Evolutionary conservation across 2,888 invertebrate species (phyloP).

Genomic region (Parnassius smintheus): DNA sequence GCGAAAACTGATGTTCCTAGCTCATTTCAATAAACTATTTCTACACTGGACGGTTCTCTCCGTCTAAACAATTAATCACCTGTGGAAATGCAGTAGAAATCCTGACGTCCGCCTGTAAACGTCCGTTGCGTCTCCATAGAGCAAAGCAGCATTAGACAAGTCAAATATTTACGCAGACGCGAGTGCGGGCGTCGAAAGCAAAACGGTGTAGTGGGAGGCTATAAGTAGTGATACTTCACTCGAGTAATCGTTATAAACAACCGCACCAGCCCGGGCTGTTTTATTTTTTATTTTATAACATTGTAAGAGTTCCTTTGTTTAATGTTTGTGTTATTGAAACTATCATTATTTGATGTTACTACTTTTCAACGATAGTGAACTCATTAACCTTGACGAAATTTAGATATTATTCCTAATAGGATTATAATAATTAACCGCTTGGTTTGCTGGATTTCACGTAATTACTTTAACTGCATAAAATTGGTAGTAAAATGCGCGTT

Average conservation of each 20-base stretch:
- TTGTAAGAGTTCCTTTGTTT: constrained; percentile 16
- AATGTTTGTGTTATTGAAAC: neutral
- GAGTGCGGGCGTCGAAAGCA: constrained; percentile 43
- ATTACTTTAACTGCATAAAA: too few species aligned
- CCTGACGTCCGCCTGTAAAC: constrained; percentile 17
- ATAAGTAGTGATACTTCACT: constrained; percentile 34
- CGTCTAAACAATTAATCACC: constrained; percentile 26
- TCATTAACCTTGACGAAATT: too few species aligned
- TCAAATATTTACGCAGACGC: constrained; percentile 60
- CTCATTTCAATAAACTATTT: neutral
- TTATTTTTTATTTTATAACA: constrained; percentile 10
- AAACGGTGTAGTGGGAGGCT: constrained; percentile 37
- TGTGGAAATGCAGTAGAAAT: constrained; percentile 21
- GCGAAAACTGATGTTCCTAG: too few species aligned
- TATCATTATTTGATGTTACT: neutral
- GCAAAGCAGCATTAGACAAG: constrained; percentile 48
- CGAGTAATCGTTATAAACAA: constrained; percentile 39
- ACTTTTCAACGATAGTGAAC: too few species aligned
- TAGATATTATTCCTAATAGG: too few species aligned
- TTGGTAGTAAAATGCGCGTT: too few species aligned
- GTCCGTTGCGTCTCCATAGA: constrained; percentile 38
- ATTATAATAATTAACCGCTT: too few species aligned
- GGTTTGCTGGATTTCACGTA: too few species aligned
- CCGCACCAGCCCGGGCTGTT: constrained; percentile 15
- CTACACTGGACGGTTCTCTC: neutral